Base-by-base conservation (phyloP, 2,888 invertebrate species). In the Hetaerina titia region DNA sequence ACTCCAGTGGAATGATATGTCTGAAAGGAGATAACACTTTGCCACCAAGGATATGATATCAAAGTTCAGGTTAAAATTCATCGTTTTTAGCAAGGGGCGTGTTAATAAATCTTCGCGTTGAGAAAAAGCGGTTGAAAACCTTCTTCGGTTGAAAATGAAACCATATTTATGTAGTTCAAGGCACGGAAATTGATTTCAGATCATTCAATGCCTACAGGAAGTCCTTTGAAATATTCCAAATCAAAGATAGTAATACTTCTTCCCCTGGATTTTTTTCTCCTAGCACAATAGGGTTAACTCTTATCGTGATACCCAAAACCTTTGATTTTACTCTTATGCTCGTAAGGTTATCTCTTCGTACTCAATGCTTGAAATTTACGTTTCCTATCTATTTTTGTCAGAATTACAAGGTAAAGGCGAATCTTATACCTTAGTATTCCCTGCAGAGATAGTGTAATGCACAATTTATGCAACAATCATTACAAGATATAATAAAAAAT, bases 1-100 rank as follows among this genome's bases (percentile, higher is more conserved):
- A 45, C 45, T 45, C 45, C 4, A 45, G 45, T 45, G 1, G 45
- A 45, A 45, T 45, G 45, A 45, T 45, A 45, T 45, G 45, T 45
- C 45, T 45, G 45, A 45, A 45, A 45, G 45, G 45, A 45, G 45
- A 19, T 22, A 17, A 60, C 2, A 69, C 69, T 69, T 69, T 7
- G 69, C 7, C 69, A 22, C 69, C 69, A 69, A 69, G 69, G 69
- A 69, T n/a, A 69, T 22, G 69, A n/a, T 9, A 19, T 69, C 69
- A 69, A 22, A 69, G 69, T 69, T 69, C 69, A 69, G 69, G 69
- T 69, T 69, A 69, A 69, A 69, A 69, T 69, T 22, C n/a, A 69
- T n/a, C n/a, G 69, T 6, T 69, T 69, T 69, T 22, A 69, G n/a
- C n/a, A 22, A n/a, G 22, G 69, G 69, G 19, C 69, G n/a, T n/a